Evolutionary conservation across 1,140 invertebrate species (phyloP).

Genomic region (Eurosta solidaginis): DNA sequence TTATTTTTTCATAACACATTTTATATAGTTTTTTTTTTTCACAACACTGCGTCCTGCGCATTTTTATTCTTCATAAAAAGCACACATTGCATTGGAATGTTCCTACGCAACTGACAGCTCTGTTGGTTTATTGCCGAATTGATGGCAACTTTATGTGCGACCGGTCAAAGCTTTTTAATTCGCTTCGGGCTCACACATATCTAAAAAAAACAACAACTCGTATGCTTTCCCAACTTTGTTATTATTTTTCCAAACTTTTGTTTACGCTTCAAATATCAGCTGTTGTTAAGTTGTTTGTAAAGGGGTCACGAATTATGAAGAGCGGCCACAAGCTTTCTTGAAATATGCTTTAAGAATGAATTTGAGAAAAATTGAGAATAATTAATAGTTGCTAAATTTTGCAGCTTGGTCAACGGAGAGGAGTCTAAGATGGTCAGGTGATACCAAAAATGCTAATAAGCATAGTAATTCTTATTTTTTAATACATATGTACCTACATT

Average conservation of each 20-base stretch:
- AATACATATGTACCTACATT: too few species aligned
- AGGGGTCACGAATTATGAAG: too few species aligned
- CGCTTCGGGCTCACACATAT: neutral
- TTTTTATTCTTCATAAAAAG: neutral
- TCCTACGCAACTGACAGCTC: conserved; percentile 18
- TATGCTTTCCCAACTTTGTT: neutral
- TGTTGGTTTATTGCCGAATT: neutral
- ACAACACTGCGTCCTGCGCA: neutral
- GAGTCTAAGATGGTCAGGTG: neutral
- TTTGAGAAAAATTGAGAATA: neutral
- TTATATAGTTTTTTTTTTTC: neutral
- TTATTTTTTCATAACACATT: neutral
- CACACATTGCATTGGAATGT: conserved; percentile 7
- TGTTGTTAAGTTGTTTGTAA: neutral
- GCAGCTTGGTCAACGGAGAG: too few species aligned
- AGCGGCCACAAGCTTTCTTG: too few species aligned
- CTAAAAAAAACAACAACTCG: neutral
- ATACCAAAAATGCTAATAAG: too few species aligned
- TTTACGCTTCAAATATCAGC: neutral
- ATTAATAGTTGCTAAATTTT: neutral
- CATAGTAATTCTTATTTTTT: too few species aligned
- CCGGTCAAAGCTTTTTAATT: conserved; percentile 19
- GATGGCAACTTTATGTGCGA: neutral
- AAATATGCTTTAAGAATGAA: too few species aligned
- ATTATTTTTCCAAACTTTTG: neutral